phyloP scores from a whole-genome alignment of 2,113 vertebrate species.

The Hiodon alosoides region DNA sequence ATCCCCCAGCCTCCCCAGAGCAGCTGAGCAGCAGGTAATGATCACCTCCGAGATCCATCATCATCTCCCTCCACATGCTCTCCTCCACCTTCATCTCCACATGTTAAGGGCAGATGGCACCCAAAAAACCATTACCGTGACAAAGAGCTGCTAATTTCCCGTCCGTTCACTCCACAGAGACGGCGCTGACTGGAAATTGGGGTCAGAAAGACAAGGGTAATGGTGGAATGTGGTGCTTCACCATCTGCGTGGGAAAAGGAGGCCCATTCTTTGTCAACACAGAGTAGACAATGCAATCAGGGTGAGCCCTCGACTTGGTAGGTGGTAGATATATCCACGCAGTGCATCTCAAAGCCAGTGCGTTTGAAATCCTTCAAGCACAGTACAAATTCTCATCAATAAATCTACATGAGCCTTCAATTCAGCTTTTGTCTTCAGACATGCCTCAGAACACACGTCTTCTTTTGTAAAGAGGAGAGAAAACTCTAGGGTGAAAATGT shows the following conservation, averaged over 20 bases:
- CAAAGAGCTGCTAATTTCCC: conserved; percentile 11
- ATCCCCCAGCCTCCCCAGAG: conserved; percentile 1
- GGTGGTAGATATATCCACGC: not conserved
- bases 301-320: not conserved
- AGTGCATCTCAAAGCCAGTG: not conserved
- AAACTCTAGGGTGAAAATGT: not conserved
- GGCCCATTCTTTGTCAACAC: not conserved
- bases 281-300: not conserved
- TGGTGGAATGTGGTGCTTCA: not conserved
- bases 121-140: conserved; percentile 19
- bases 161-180: not conserved
- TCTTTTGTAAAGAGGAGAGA: not conserved
- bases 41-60: conserved; percentile 18
- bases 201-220: conserved; percentile 15
- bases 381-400: not conserved
- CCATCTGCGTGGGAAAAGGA: conserved; percentile 14
- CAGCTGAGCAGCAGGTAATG: conserved; percentile 15
- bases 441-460: not conserved
- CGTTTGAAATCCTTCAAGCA: not conserved
- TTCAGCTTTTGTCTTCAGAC: not conserved
- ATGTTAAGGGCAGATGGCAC: conserved; percentile 15
- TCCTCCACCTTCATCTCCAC: conserved; percentile 6
- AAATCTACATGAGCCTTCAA: conserved; percentile 2
- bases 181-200: not conserved
- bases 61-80: conserved; percentile 18